These are phyloP conservation scores for Trichopria drosophilae DNA, from an alignment of 2,888 invertebrate genomes.

Conservation along the genomic window DNA sequence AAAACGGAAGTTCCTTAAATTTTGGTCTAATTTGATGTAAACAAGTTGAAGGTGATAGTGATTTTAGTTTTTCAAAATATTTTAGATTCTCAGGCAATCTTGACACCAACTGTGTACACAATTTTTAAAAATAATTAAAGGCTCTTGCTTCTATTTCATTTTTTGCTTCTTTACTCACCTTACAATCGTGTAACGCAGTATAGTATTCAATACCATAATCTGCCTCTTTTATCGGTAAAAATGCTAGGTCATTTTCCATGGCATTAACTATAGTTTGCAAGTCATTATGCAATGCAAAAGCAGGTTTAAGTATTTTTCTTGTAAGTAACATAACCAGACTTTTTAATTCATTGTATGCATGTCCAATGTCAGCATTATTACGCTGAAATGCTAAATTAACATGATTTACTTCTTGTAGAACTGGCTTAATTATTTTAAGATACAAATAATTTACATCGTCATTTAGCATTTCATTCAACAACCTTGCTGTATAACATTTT, in stretches of 20 bases:
- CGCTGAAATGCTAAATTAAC: constrained; percentile 24
- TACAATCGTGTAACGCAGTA: neutral
- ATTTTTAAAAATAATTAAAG: constrained; percentile 15
- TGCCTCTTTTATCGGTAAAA: constrained; percentile 13
- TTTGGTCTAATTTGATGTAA: constrained; percentile 9
- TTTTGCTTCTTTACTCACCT: constrained; percentile 6
- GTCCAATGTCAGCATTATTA: constrained; percentile 19
- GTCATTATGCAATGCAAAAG: constrained; percentile 15
- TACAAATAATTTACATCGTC: constrained; percentile 29
- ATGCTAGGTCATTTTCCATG: constrained; percentile 22
- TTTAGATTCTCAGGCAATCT: constrained; percentile 14
- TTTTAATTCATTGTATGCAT: constrained; percentile 17
- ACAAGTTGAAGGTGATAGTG: constrained; percentile 17
- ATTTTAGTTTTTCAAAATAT: constrained; percentile 1
- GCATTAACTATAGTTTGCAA: constrained; percentile 4
- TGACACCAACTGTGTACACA: constrained; percentile 13
- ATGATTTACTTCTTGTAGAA: constrained; percentile 23
- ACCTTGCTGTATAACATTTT: constrained; percentile 29
- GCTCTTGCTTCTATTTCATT: constrained; percentile 18
- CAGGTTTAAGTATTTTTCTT: constrained; percentile 25
- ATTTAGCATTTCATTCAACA: constrained; percentile 29
- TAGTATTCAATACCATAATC: constrained; percentile 29
- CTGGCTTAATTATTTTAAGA: constrained; percentile 19
- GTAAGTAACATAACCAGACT: constrained; percentile 16
- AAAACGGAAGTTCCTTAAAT: constrained; percentile 12